Base-by-base conservation (phyloP, 1,140 invertebrate genomes). In the Glossosoma conforme region DNA sequence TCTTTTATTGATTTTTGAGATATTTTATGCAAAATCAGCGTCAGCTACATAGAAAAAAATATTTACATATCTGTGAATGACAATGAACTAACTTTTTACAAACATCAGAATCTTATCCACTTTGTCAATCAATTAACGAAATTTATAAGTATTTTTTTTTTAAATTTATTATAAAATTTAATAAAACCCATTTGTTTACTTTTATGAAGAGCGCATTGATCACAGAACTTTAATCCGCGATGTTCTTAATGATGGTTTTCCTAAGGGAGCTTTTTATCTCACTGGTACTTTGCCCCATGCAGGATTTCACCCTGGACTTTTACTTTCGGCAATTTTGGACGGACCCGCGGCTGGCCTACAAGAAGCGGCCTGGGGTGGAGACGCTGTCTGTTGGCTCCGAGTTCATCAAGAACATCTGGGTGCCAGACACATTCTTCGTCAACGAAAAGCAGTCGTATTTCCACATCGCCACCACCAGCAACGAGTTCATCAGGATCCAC, bases 291-390 rank as follows among this genome's bases (percentile, higher is more conserved):
- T 20, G 18, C 19, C 32, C 17, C 28, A 13, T 54, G 42, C 74
- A 97, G 93, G 94, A 98, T 79, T 98, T 97, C 77, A 97, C 94
- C 52, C 76, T 97, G 81, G 95, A 98, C 80, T 94, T 98, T 81
- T 97, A 97, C 84, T 95, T 97, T 79, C 89, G 94, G 70, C 94
- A 97, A 81, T 93, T 91, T 76, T 97, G 95, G 94, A 93, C 87
- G 65, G 95, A 98, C 75, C 90, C 91, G 57, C 80, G 94, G 63
- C 78, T 97, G 66, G 88, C 87, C 54, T 97, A 94, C 77, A 85
- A 84, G 70, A 87, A 90, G 72, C 77, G 86, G 65, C 82, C 83
- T 32, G 89, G 89, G 50, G 87, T 93, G 52, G 89, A 93, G 68
- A 92, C 87, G 57, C 78, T 94, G 54, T 90, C 88, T 59, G 91